Percentiles rank a stretch among this genome's conserved stretches.
Evolutionary conservation across 1,140 invertebrate genomes (phyloP).

Genomic region (Polyergus mexicanus): DNA sequence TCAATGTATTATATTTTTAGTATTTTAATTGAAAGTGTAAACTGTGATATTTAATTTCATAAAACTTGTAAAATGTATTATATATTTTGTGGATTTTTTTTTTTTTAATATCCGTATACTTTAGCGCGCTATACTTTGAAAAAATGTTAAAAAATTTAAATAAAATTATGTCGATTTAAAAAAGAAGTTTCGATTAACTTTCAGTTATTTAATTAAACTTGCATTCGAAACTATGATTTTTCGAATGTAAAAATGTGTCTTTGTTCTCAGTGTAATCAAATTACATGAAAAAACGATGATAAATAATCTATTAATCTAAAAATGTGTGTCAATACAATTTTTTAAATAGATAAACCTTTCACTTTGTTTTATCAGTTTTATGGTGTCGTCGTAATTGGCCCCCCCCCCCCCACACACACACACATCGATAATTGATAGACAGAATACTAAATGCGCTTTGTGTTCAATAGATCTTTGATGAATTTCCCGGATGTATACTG

Average conservation of each 20-base stretch:
- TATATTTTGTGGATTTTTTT: not conserved
- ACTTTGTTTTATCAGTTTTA: not conserved
- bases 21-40: conserved; percentile 1
- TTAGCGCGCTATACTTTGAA: not conserved
- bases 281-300: not conserved
- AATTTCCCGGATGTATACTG: not conserved
- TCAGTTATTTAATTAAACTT: not conserved
- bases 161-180: not conserved
- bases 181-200: not conserved
- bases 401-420: no score
- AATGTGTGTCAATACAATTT: not conserved
- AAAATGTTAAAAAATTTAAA: not conserved
- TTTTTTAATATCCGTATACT: not conserved
- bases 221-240: not conserved
- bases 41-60: not conserved
- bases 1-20: not conserved
- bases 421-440: not conserved
- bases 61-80: not conserved
- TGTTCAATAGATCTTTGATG: conserved; percentile 13
- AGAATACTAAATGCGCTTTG: conserved; percentile 21
- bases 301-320: not conserved
- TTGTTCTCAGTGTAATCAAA: not conserved
- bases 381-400: not conserved
- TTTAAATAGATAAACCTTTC: conserved; percentile 10
- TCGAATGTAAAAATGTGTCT: not conserved